Evolutionary conservation across 2,888 invertebrate genomes (phyloP).

Genomic region (Troides aeacus): DNA sequence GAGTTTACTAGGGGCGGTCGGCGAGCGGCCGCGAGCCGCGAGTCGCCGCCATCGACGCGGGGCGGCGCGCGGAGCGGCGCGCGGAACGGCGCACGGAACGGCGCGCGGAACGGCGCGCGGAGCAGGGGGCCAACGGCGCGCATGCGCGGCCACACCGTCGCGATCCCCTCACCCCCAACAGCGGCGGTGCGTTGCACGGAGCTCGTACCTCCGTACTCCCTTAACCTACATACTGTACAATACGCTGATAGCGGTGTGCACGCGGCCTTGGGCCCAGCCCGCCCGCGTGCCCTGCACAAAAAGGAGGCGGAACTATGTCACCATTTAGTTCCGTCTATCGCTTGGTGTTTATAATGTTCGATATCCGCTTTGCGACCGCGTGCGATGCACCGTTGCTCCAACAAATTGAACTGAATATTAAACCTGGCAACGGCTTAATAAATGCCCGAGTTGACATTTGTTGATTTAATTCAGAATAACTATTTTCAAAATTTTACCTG

Average conservation of each 20-base stretch:
- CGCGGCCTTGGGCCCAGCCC: constrained; percentile 23
- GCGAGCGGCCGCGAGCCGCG: constrained; percentile 28
- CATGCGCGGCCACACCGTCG: background rate
- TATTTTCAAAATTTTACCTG: too few species aligned
- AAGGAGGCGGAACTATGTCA: too few species aligned
- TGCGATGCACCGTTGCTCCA: too few species aligned
- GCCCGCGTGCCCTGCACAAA: background rate
- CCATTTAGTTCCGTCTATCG: too few species aligned
- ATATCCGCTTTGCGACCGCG: too few species aligned
- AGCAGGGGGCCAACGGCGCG: constrained; percentile 4
- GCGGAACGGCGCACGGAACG: background rate
- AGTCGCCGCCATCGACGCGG: constrained; percentile 30
- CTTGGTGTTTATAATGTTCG: too few species aligned
- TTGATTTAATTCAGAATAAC: too few species aligned
- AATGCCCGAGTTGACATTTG: too few species aligned
- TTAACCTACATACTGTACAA: constrained; percentile 19
- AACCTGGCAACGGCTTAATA: too few species aligned
- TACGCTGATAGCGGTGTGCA: constrained; percentile 7
- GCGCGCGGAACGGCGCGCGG: background rate
- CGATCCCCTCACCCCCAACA: too few species aligned
- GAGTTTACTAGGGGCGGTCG: background rate
- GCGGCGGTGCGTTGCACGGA: too few species aligned
- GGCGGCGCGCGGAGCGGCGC: constrained; percentile 12
- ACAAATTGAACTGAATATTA: too few species aligned
- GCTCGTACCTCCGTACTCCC: constrained; percentile 30